Base-by-base conservation (phyloP, 2,113 vertebrate species). In the Melozone crissalis region DNA sequence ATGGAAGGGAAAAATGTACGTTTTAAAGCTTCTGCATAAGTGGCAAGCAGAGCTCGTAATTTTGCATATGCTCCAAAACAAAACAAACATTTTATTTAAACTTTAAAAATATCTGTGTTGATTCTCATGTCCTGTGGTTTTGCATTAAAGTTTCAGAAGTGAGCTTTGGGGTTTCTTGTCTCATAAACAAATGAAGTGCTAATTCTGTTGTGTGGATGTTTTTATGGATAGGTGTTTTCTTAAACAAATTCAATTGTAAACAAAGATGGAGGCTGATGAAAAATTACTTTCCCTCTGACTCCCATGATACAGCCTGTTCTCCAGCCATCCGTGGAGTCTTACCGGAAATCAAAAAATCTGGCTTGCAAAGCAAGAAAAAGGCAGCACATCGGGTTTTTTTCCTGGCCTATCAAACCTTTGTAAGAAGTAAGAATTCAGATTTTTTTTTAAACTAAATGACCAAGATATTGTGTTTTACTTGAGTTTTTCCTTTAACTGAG, bases 171-270 rank as follows among this genome's bases (percentile, higher is more conserved):
- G 10, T 49, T 86, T 78, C 49, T 82, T 81, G n/a, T 87, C 58
- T 61, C 22, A 22, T 30, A 84, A 82, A 39, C n/a, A 52, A 75
- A n/a, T 46, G 37, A 30, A 61, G 12, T 49, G 39, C 28, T 79
- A 54, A 71, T 61, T 84, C 49, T 94, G 71, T 74, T 47, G 15
- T 31, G 46, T 73, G 51, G 41, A 69, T 85, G 15, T 47, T 84
- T 93, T 89, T 63, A 57, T 35, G 65, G 85, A 81, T 84, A 51
- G 59, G 11, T 80, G 35, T 95, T 95, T 78, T 94, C 49, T 49
- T 77, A 74, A 90, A 78, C 43, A 74, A 74, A 37, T 71, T 67
- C 54, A 72, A 75, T 46, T 3, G 0, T 65, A 90, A 94, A 77
- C 26, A 81, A 59, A 86, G 30, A 74, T 84, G 61, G 68, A 77